Evolutionary conservation across 2,797 vertebrate species (phyloP).

Genomic region (Columba guinea): DNA sequence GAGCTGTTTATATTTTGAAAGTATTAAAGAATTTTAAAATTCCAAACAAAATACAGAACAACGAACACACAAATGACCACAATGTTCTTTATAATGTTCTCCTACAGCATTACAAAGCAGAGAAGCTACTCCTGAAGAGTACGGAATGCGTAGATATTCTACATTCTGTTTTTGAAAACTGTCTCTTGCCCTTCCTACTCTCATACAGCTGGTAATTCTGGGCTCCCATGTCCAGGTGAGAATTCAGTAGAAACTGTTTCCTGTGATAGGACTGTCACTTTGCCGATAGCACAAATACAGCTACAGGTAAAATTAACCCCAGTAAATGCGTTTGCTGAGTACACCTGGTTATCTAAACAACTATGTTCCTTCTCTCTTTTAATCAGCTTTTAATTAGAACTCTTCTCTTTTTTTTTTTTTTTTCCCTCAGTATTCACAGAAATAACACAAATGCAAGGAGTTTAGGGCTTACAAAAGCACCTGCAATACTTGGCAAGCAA

Average conservation of each 20-base stretch:
- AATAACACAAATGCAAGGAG: background rate
- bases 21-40: background rate
- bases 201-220: background rate
- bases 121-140: background rate
- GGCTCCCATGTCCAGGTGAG: background rate
- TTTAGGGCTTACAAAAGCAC: background rate
- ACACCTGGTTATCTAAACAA: background rate
- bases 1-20: background rate
- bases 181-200: background rate
- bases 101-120: background rate
- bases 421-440: background rate
- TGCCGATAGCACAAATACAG: background rate
- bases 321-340: background rate
- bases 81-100: rapidly evolving
- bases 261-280: background rate
- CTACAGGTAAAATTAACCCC: background rate
- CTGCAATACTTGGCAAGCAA: background rate
- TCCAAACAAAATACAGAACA: background rate
- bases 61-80: background rate
- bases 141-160: background rate
- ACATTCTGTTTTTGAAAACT: background rate
- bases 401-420: too few species aligned
- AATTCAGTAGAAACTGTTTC: background rate
- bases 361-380: background rate
- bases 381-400: background rate